Conservation (phyloP, 2,888 invertebrate species). For the Dryocosmus kuriphilus region DNA sequence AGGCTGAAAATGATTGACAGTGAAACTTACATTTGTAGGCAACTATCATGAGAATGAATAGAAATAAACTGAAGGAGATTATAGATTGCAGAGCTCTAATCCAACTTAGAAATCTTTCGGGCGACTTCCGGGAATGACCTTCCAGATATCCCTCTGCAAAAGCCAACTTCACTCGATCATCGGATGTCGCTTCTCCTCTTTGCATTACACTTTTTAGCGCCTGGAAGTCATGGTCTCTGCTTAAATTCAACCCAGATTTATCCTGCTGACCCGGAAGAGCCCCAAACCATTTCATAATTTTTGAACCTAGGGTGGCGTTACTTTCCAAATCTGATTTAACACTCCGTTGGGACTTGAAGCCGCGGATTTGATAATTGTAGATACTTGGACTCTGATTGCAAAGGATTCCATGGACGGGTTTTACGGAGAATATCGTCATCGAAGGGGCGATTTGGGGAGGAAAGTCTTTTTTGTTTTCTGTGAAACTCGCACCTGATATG, state of each 20-base stretch:
- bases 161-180: conserved; percentile 89
- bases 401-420: conserved; percentile 59
- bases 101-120: conserved; percentile 77
- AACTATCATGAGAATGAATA: conserved; percentile 84
- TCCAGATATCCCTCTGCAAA: conserved; percentile 95
- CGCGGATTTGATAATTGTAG: conserved; percentile 81
- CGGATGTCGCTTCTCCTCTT: conserved; percentile 77
- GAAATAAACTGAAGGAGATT: conserved; percentile 80
- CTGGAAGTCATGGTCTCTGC: conserved; percentile 76
- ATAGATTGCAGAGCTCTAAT: conserved; percentile 87
- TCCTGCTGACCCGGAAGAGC: conserved; percentile 51
- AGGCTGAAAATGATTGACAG: neutral
- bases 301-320: conserved; percentile 81
- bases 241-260: conserved; percentile 53
- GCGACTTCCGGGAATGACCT: conserved; percentile 79
- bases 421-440: conserved; percentile 53
- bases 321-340: conserved; percentile 85
- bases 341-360: conserved; percentile 89
- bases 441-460: conserved; percentile 60
- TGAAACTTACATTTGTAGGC: conserved; percentile 69
- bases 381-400: conserved; percentile 78
- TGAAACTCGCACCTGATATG: conserved; percentile 69
- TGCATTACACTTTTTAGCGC: conserved; percentile 79
- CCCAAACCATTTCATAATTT: conserved; percentile 67
- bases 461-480: conserved; percentile 70